phyloP scores from a whole-genome alignment of 2,113 vertebrate species.

The Oreochromis niloticus region DNA sequence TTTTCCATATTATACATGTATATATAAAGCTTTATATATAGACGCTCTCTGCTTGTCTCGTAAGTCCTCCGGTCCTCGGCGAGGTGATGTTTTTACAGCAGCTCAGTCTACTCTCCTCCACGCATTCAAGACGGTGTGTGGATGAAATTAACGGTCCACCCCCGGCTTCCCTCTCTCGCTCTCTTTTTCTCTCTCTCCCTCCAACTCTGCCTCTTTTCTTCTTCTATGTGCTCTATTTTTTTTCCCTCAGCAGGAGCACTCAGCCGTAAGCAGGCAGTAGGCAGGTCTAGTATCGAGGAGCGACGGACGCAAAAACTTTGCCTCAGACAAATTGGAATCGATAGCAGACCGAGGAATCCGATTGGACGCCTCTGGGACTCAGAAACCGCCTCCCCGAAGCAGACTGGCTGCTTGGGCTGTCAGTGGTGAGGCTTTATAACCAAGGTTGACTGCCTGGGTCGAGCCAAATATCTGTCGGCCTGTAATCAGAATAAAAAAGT shows the following conservation, averaged over 20 bases:
- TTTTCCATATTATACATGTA: slow-evolving; percentile 77
- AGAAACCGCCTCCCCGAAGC: slow-evolving; percentile 17
- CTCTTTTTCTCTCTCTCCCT: background rate
- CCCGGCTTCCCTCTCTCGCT: slow-evolving; percentile 22
- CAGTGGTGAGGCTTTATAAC: slow-evolving; percentile 18
- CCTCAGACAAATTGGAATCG: slow-evolving; percentile 56
- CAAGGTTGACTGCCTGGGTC: slow-evolving; percentile 40
- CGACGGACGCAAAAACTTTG: slow-evolving; percentile 67
- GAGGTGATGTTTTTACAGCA: slow-evolving; percentile 39
- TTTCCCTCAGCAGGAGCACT: slow-evolving; percentile 6
- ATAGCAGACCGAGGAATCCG: slow-evolving; percentile 3
- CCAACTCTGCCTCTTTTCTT: slow-evolving; percentile 19
- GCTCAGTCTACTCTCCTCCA: slow-evolving; percentile 46
- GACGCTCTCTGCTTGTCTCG: background rate
- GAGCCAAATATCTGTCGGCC: background rate
- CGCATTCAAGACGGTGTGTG: slow-evolving; percentile 58
- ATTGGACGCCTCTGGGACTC: slow-evolving; percentile 50
- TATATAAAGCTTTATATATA: background rate
- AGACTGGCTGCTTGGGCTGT: slow-evolving; percentile 53
- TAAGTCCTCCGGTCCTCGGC: slow-evolving; percentile 31
- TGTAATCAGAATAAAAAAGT: background rate
- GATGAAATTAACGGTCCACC: slow-evolving; percentile 64
- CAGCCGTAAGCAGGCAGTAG: slow-evolving; percentile 3
- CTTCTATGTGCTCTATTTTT: slow-evolving; percentile 21
- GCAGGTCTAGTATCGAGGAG: slow-evolving; percentile 39